Conservation (phyloP, 1,140 invertebrate species). For the Meloidogyne exigua region DNA sequence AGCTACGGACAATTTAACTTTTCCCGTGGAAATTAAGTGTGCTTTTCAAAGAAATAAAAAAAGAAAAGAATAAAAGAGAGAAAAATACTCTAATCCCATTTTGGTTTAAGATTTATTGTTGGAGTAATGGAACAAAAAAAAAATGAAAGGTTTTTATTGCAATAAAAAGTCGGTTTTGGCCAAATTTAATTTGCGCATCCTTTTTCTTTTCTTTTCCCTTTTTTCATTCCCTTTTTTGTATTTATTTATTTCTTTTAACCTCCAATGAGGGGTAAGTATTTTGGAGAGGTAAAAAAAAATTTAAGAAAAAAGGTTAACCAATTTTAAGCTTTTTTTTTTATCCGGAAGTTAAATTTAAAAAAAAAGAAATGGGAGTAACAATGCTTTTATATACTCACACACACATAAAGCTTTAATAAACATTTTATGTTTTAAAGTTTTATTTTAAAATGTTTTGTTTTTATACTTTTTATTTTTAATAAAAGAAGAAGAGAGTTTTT, state of each 20-base stretch:
- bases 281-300: not conserved
- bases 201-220: not conserved
- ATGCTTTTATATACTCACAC: not conserved
- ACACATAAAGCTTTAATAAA: too few species aligned
- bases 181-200: not conserved
- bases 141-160: not conserved
- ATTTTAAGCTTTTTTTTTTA: too few species aligned
- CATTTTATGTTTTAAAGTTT: not conserved
- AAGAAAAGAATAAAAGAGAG: too few species aligned
- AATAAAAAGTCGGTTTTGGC: not conserved
- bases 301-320: too few species aligned
- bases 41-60: not conserved
- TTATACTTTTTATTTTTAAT: too few species aligned
- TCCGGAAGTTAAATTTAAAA: not conserved
- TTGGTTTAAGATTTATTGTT: not conserved
- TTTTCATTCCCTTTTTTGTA: not conserved
- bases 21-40: conserved; percentile 1
- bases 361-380: not conserved
- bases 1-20: not conserved
- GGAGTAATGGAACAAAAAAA: not conserved
- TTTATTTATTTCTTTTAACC: not conserved
- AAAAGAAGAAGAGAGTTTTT: too few species aligned
- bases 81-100: too few species aligned
- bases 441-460: not conserved
- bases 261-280: not conserved